Base-by-base conservation (phyloP, 2,797 vertebrate species). In the Sardinella longiceps region DNA sequence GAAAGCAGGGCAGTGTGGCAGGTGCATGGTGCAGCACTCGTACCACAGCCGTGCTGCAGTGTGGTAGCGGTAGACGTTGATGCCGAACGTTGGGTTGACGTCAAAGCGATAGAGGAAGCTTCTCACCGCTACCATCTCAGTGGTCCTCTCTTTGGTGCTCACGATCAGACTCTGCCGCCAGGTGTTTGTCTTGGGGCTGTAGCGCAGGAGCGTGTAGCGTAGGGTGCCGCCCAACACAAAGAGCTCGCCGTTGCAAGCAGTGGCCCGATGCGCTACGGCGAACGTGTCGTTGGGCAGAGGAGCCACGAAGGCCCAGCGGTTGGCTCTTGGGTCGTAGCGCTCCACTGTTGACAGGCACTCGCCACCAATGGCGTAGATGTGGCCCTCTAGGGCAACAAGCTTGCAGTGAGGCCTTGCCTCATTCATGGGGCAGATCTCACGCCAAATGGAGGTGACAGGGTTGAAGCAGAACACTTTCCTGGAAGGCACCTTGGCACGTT, bases 31-130 rank as follows among this genome's bases (percentile, higher is more conserved):
- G 85, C 94, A 95, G 2, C 97, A 99, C 91, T 97, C 92, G 0
- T 98, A 97, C 98, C 98, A 98, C 2, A 98, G 92, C 12, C 95
- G 90, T 33, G 97, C 94, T 83, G 95, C 93, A 1, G 95, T 90
- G 0, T 97, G 94, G 86, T 97, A 98, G 82, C 98, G 97, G 89
- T 97, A 95, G 83, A 97, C 97, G 0, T 93, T 56, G 30, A 99
- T 89, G 2, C 96, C 97, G 43, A 92, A 86, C 80, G 91, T 81
- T 0, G 95, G 94, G 89, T 95, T 96, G 12, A 97, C 89, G 37
- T 98, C 97, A 0, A 99, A 99, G 7, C 97, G 96, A 85, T 99
- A 99, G 84, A 99, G 89, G 82, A 97, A 98, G 39, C 95, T 96
- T 0, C 92, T 86, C 81, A 94, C 88, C 0, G 96, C 95, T 83